A percentile compares a stretch with the other conserved stretches of the same genome.
These are phyloP conservation scores for Muraenolepis orangiensis DNA, from an alignment of 2,797 vertebrate species.

Conservation along the genomic window DNA sequence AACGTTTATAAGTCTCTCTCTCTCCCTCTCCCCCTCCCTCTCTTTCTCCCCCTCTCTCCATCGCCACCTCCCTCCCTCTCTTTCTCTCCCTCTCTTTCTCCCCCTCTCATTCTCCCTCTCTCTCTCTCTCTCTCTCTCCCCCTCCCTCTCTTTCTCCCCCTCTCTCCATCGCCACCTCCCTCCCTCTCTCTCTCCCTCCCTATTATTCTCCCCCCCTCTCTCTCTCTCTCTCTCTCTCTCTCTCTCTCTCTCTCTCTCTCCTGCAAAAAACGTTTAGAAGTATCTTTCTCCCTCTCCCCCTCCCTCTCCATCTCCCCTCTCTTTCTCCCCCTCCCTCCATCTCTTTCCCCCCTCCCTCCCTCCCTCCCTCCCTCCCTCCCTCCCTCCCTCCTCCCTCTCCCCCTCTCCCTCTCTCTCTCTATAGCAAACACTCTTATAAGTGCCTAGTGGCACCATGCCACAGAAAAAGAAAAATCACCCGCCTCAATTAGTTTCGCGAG, in stretches of 20 bases:
- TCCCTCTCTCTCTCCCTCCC: neutral
- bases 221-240: too few species aligned
- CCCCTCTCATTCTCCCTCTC: neutral
- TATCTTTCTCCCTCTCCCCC: too few species aligned
- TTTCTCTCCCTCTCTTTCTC: too few species aligned
- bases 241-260: too few species aligned
- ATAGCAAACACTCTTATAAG: neutral
- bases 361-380: too few species aligned
- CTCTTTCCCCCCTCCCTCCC: neutral
- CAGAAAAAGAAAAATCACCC: constrained; percentile 14
- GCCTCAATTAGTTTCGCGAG: constrained; percentile 41
- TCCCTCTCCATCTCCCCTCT: neutral
- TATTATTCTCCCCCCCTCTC: neutral
- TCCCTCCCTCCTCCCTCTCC: too few species aligned
- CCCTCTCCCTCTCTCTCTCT: neutral
- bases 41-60: neutral
- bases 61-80: neutral
- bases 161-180: too few species aligned
- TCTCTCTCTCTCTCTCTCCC: neutral
- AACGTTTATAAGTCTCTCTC: too few species aligned
- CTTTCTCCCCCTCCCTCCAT: neutral
- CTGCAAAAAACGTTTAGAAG: too few species aligned
- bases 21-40: neutral
- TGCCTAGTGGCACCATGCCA: constrained; percentile 5
- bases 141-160: too few species aligned